Percentiles rank a stretch among this genome's conserved stretches.
Evolutionary conservation across 1,140 invertebrate species (phyloP).

Genomic region (Metaphire vulgaris): DNA sequence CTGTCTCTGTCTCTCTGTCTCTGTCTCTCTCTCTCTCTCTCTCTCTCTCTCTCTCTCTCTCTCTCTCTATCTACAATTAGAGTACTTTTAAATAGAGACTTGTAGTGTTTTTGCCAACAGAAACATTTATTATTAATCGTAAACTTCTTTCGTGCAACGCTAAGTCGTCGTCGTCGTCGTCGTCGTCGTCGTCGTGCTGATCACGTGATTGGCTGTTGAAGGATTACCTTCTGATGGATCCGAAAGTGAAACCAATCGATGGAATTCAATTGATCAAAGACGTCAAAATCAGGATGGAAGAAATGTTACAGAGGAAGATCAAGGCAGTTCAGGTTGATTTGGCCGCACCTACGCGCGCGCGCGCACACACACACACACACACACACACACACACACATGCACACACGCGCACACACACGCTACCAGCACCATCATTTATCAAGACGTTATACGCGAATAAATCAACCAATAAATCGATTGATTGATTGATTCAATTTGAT

Average conservation of each 20-base stretch:
- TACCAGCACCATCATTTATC: neutral
- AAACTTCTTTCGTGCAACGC: too few relatives aligned
- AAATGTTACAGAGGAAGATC: constrained; percentile 36
- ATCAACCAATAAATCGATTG: too few relatives aligned
- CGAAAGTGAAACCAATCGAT: constrained; percentile 34
- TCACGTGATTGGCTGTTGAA: too few relatives aligned
- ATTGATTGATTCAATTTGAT: too few relatives aligned
- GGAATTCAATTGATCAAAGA: constrained; percentile 35
- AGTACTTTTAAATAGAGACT: too few relatives aligned
- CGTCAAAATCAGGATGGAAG: constrained; percentile 35
- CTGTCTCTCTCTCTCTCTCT: neutral
- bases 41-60: neutral
- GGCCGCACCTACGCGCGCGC: neutral
- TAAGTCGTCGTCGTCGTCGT: neutral
- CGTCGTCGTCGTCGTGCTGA: too few relatives aligned
- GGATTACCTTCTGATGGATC: constrained; percentile 29
- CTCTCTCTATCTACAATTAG: neutral
- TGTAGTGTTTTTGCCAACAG: too few relatives aligned
- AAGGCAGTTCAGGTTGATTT: constrained; percentile 31
- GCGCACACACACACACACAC: constrained; percentile 21
- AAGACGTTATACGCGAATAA: too few relatives aligned
- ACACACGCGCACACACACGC: constrained; percentile 16
- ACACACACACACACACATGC: constrained; percentile 17
- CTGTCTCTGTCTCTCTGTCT: constrained; percentile 20
- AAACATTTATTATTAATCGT: too few relatives aligned